Percentiles rank a stretch among this genome's conserved stretches.
Evolutionary conservation across 2,797 vertebrate species (phyloP).

Genomic region (Sebastes umbrosus): DNA sequence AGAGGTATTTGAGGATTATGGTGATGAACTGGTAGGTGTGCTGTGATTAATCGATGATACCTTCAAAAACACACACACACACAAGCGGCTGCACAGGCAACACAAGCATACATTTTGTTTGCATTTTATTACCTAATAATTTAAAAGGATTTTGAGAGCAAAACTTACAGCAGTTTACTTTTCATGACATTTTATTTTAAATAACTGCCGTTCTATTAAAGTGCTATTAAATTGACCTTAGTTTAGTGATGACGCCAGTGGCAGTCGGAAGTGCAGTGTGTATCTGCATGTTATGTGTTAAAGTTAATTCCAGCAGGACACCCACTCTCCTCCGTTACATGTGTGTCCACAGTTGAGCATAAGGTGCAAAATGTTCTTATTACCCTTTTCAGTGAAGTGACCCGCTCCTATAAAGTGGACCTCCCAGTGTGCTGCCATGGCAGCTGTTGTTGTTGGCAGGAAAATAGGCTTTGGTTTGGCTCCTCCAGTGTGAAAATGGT

Average conservation of each 20-base stretch:
- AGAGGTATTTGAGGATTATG: constrained; percentile 28
- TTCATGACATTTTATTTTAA: not conserved
- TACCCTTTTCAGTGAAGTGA: constrained; percentile 56
- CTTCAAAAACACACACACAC: not conserved
- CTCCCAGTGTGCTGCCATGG: constrained; percentile 58
- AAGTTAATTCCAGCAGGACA: not conserved
- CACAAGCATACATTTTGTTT: not conserved
- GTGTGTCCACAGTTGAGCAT: not conserved
- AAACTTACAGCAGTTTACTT: not conserved
- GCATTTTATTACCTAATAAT: not conserved
- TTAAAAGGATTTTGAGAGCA: not conserved
- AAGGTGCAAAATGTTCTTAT: constrained; percentile 57
- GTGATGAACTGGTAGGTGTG: constrained; percentile 15
- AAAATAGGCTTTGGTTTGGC: constrained; percentile 61
- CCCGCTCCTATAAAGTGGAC: constrained; percentile 58
- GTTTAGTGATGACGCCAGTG: not conserved
- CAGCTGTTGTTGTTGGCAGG: constrained; percentile 70
- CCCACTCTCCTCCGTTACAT: not conserved
- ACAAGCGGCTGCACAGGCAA: not conserved
- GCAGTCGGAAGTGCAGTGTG: not conserved
- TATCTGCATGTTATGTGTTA: not conserved
- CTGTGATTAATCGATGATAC: not conserved
- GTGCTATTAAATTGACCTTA: not conserved
- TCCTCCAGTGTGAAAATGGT: constrained; percentile 59
- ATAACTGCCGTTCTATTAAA: not conserved